A percentile compares a stretch with the other conserved stretches of the same genome.
Evolutionary conservation across 2,888 invertebrate genomes (phyloP).

Genomic region (Caenorhabditis sp.): DNA sequence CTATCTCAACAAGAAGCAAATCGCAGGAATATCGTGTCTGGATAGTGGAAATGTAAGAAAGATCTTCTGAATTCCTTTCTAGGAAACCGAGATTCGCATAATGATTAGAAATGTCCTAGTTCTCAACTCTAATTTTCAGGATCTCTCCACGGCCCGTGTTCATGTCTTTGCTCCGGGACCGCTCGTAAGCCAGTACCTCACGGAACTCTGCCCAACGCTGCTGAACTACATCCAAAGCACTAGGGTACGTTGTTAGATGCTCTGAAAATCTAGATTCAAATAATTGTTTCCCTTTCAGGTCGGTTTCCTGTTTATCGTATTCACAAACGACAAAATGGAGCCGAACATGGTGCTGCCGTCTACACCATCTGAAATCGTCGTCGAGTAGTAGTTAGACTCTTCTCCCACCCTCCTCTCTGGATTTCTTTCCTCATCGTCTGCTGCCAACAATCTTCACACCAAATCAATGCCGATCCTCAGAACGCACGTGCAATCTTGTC

Average conservation of each 20-base stretch:
- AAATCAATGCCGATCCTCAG: slow-evolving; percentile 56
- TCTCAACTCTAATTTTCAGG: slow-evolving; percentile 16
- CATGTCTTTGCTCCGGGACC: slow-evolving; percentile 51
- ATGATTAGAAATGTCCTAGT: too few species aligned
- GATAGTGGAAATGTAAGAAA: slow-evolving; percentile 3
- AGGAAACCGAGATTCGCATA: too few species aligned
- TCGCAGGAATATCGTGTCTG: slow-evolving; percentile 51
- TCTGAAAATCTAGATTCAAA: too few species aligned
- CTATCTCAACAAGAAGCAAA: slow-evolving; percentile 43
- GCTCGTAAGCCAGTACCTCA: slow-evolving; percentile 36
- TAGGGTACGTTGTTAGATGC: slow-evolving; percentile 12
- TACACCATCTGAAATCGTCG: slow-evolving; percentile 7
- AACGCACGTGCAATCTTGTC: slow-evolving; percentile 60
- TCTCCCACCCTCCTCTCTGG: neutral
- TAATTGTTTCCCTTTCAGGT: slow-evolving; percentile 37
- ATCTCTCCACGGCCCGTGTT: slow-evolving; percentile 32
- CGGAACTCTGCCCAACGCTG: slow-evolving; percentile 28
- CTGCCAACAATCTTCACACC: slow-evolving; percentile 44
- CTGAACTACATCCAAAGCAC: slow-evolving; percentile 15
- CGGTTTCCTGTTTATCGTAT: slow-evolving; percentile 32
- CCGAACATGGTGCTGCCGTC: slow-evolving; percentile 37
- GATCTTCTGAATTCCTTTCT: too few species aligned
- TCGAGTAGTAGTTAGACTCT: neutral
- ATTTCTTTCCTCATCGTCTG: slow-evolving; percentile 11
- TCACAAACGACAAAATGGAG: slow-evolving; percentile 43